A percentile compares a stretch with the other conserved stretches of the same genome.
Conservation (phyloP, 2,888 invertebrate species). For the Lysandra coridon region DNA sequence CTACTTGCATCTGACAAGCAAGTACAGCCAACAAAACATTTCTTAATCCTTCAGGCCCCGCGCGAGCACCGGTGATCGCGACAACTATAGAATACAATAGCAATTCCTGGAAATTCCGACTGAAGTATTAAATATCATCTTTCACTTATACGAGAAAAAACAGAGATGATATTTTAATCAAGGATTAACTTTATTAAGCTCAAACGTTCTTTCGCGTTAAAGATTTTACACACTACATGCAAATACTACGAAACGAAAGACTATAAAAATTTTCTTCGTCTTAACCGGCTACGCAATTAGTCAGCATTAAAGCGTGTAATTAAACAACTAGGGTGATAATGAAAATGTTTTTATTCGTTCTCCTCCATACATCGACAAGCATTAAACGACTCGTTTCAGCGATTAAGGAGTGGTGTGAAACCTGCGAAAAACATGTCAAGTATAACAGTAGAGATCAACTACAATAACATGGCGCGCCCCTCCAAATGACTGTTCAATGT, state of each 20-base stretch:
- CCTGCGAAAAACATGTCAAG: background rate
- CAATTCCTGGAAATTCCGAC: too few relatives aligned
- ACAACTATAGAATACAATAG: too few relatives aligned
- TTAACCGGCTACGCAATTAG: background rate
- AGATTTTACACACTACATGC: background rate
- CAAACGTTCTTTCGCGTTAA: background rate
- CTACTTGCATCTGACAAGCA: too few relatives aligned
- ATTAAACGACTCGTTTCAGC: background rate
- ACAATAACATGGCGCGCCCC: too few relatives aligned
- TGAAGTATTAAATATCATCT: too few relatives aligned
- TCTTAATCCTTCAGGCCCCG: too few relatives aligned
- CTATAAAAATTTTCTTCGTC: background rate
- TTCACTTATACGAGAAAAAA: background rate
- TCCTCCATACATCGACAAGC: background rate
- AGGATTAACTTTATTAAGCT: background rate
- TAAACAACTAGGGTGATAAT: slow-evolving; percentile 1
- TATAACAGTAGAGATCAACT: background rate
- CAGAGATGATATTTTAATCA: background rate
- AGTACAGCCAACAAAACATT: too few relatives aligned
- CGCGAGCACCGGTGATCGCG: too few relatives aligned
- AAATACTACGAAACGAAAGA: background rate
- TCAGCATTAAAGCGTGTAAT: slow-evolving; percentile 7
- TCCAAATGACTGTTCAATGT: too few relatives aligned
- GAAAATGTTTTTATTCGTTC: slow-evolving; percentile 12
- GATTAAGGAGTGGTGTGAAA: background rate